Evolutionary conservation across 2,113 vertebrate genomes (phyloP).

Genomic region (Pterocles burchelli): DNA sequence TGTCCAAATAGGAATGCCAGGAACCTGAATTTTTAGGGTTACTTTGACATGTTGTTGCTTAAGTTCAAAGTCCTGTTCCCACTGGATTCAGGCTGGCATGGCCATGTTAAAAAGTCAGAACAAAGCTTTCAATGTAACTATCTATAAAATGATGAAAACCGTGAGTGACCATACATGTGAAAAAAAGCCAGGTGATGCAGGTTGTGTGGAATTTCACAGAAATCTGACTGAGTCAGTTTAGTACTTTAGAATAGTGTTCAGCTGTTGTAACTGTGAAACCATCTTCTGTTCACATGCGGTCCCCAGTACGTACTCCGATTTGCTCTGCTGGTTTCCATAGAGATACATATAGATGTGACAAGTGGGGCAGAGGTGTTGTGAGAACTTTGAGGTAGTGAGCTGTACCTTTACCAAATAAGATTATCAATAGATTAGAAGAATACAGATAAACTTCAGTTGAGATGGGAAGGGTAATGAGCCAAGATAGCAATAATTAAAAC

Average conservation of each 20-base stretch:
- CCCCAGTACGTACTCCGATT: rapidly evolving
- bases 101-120: not conserved
- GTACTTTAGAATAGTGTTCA: not conserved
- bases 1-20: not conserved
- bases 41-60: not conserved
- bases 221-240: not conserved
- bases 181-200: not conserved
- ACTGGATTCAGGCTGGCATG: not conserved
- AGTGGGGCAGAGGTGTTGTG: not conserved
- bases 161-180: rapidly evolving
- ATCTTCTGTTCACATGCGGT: not conserved
- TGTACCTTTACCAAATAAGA: not conserved
- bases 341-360: not conserved
- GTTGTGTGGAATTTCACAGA: not conserved
- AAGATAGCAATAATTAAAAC: slow-evolving; percentile 14
- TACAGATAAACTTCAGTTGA: not conserved
- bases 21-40: not conserved
- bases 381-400: not conserved
- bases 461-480: not conserved
- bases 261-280: not conserved
- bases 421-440: not conserved
- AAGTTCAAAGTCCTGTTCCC: not conserved
- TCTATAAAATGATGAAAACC: not conserved
- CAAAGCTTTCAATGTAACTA: not conserved
- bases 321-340: not conserved